phyloP scores from a whole-genome alignment of 2,888 invertebrate species.

The Ophion obscuratus region DNA sequence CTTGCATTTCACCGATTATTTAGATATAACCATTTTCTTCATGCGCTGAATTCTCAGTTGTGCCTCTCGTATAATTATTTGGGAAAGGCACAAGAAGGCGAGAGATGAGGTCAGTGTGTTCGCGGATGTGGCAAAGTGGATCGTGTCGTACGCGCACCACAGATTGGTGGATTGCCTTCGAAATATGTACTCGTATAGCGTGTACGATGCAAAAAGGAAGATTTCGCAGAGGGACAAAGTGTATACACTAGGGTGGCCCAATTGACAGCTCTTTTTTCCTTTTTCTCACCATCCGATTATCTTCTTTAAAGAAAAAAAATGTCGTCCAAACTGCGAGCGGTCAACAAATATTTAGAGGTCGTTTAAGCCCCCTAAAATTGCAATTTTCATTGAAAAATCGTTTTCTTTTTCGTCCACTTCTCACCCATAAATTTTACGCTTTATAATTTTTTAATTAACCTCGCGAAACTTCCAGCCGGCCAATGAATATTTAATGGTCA shows the following conservation, averaged over 20 bases:
- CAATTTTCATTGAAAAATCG: too few species aligned
- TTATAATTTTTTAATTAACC: too few species aligned
- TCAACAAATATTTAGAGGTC: too few species aligned
- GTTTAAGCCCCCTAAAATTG: too few species aligned
- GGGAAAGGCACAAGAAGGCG: constrained; percentile 43
- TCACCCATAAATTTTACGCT: too few species aligned
- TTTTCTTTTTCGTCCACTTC: too few species aligned
- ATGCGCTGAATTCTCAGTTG: constrained; percentile 36
- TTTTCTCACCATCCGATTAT: too few species aligned
- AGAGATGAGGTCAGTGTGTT: constrained; percentile 60
- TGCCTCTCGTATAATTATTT: constrained; percentile 49
- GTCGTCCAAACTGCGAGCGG: too few species aligned
- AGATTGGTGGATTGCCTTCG: constrained; percentile 51
- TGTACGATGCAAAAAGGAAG: constrained; percentile 23
- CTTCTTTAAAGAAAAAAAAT: too few species aligned
- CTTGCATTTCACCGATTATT: constrained; percentile 29
- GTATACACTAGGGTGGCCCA: not conserved
- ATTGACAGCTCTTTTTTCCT: too few species aligned
- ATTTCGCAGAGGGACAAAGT: constrained; percentile 13
- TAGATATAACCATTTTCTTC: constrained; percentile 45
- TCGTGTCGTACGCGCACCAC: constrained; percentile 58
- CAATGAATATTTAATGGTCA: too few species aligned
- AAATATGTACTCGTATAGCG: constrained; percentile 11
- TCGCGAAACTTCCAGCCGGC: too few species aligned
- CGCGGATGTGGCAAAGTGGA: constrained; percentile 61